These are phyloP conservation scores for Chouioia cunea DNA, from an alignment of 2,888 invertebrate genomes.

Conservation along the genomic window DNA sequence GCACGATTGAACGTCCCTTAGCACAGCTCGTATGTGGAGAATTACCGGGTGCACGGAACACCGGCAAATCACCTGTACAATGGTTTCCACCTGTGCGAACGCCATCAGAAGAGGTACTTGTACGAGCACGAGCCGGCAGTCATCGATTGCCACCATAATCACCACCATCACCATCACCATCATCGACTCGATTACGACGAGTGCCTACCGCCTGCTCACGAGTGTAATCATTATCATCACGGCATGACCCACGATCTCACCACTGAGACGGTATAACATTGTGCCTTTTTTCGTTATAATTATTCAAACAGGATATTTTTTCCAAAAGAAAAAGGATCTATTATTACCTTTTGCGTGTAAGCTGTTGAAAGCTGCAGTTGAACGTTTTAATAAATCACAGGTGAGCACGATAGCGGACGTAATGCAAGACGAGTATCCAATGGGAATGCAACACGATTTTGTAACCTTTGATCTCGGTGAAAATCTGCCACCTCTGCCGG, in stretches of 20 bases:
- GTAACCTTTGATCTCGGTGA: slow-evolving; percentile 79
- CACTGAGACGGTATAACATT: slow-evolving; percentile 73
- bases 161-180: slow-evolving; percentile 28
- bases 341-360: no score
- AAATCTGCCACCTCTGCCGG: slow-evolving; percentile 67
- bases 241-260: slow-evolving; percentile 75
- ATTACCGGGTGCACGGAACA: slow-evolving; percentile 56
- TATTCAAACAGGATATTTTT: no score
- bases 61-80: slow-evolving; percentile 49
- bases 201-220: slow-evolving; percentile 75
- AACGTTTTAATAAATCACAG: slow-evolving; percentile 53
- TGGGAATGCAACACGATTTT: slow-evolving; percentile 74
- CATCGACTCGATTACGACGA: slow-evolving; percentile 75
- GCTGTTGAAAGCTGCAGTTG: no score
- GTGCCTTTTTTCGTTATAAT: slow-evolving; percentile 1
- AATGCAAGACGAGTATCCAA: slow-evolving; percentile 68
- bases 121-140: slow-evolving; percentile 68
- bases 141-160: slow-evolving; percentile 24
- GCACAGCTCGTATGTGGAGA: slow-evolving; percentile 50
- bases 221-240: slow-evolving; percentile 68
- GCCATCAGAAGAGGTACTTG: slow-evolving; percentile 74
- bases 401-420: slow-evolving; percentile 76
- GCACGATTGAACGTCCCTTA: no score
- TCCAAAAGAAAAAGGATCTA: no score
- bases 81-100: slow-evolving; percentile 60